Evolutionary conservation across 1,140 invertebrate genomes (phyloP), one percentile per base, ranked within the genome.

Genomic region (Cecropterus lyciades): DNA sequence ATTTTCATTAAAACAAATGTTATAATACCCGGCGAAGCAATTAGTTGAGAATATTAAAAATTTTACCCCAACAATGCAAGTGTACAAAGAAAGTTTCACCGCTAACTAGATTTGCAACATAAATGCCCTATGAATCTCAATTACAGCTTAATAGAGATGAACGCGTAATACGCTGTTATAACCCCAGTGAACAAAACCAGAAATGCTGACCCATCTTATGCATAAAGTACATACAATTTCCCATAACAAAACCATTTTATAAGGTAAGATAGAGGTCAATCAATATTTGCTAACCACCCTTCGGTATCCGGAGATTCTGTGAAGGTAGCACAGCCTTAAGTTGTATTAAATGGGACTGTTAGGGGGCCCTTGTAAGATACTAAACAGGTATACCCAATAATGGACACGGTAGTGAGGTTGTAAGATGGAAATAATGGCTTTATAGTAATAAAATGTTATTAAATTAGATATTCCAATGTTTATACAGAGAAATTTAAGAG

Each of bases 141-240:
- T 69, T 69, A 69, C 27, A 37, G 48, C 56, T 62, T 69, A 69
- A 69, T 69, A 69, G 56, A 60, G 67, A 60, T 60, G 62, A 69
- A 69, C 42, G 42, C 45, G 62, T 49, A 57, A 53, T 46, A 20
- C 55, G 46, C 37, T 60, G 40, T 57, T 59, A 37, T 53, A 52
- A 68, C 30, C 60, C 42, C 49, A 42, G 45, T 42, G 40, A 14
- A 17, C 48, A 16, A 57, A 55, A 46, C 59, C 59, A 62, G 15
- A 57, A 60, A 45, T 40, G 56, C 46, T 59, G 59, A 63, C 59
- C 48, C 37, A 17, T 16, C 46, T 45, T 45, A 37, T 42, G 46
- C 59, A 63, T 57, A 42, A 69, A 45, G 13, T 49, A 60, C 42
- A 45, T 59, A 55, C 30, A 60, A 56, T 33, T 62, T 68, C 14